These are phyloP conservation scores for Halcyon leucocephala DNA, from an alignment of 2,797 vertebrate species.

Conservation along the genomic window DNA sequence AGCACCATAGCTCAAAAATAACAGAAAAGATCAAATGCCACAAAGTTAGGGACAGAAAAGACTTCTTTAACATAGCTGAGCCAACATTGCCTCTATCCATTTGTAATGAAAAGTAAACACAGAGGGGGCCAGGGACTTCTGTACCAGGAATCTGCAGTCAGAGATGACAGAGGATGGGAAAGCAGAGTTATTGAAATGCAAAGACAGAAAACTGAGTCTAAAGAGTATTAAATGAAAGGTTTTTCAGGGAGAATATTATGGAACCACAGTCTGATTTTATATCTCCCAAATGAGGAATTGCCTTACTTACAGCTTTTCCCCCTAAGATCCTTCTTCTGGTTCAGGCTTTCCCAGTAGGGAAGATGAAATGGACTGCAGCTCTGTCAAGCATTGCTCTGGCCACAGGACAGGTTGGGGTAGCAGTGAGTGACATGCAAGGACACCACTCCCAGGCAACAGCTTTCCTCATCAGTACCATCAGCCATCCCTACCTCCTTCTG, in stretches of 20 bases:
- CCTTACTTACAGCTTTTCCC: background rate
- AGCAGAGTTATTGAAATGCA: background rate
- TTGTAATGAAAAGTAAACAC: background rate
- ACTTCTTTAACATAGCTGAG: background rate
- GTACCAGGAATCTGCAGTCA: background rate
- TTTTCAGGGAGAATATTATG: background rate
- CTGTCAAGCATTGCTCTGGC: background rate
- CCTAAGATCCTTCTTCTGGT: background rate
- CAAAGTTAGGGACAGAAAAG: background rate
- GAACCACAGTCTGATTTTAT: background rate
- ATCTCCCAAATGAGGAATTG: background rate
- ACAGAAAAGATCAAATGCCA: background rate
- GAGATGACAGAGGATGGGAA: background rate
- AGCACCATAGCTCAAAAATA: background rate
- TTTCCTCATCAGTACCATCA: background rate
- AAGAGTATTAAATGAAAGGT: background rate
- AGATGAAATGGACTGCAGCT: background rate
- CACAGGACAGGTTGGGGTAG: background rate
- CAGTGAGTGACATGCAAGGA: fast-evolving
- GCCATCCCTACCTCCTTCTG: background rate
- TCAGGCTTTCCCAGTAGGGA: background rate
- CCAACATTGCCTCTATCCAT: background rate
- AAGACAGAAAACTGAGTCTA: background rate
- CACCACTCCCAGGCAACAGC: background rate
- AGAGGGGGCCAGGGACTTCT: background rate